Base-by-base conservation (phyloP, 2,113 vertebrate genomes). In the Coptodon rendalli region DNA sequence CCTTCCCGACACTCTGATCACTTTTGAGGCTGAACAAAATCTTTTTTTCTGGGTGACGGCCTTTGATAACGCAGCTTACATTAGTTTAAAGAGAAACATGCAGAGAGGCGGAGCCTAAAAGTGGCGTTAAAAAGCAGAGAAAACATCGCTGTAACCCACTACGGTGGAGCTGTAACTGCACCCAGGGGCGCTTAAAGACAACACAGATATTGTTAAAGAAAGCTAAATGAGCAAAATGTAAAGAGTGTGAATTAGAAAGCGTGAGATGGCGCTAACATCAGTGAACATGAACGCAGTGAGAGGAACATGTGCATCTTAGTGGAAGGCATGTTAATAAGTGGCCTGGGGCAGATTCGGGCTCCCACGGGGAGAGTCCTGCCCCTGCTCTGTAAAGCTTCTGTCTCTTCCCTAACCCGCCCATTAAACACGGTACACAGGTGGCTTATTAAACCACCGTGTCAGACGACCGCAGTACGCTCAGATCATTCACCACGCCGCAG, bases 371-470 rank as follows among this genome's bases (percentile, higher is more conserved):
- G 94, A 89, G 92, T 94, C 85, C 88, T 94, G 93, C 89, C 90
- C 91, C 91, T 24, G 86, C 92, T 84, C 92, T 92, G 90, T 94
- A 92, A 94, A 94, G 93, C 91, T 89, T 80, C 91, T 92, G 93
- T 94, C 90, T 95, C 94, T 94, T 94, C 93, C 95, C 94, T 94
- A 94, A 95, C 93, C 94, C 90, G 76, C 91, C 96, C 92, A 94
- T 96, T 95, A 96, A 96, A 95, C 90, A 86, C 84, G 85, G 95
- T 89, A 94, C 96, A 96, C 96, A 96, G 95, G 96, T 96, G 96
- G 94, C 95, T 94, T 95, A 95, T 96, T 95, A 96, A 96, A 93
- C 87, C 71, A 78, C 86, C 36, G 85, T 87, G 92, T 93, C 89
- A 90, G 87, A 92, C 90, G 86, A 84, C 88, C 73, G 36, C 88